Evolutionary conservation across 2,113 vertebrate genomes (phyloP), one percentile per base, ranked within the genome.

Genomic region (Cheilinus undulatus): DNA sequence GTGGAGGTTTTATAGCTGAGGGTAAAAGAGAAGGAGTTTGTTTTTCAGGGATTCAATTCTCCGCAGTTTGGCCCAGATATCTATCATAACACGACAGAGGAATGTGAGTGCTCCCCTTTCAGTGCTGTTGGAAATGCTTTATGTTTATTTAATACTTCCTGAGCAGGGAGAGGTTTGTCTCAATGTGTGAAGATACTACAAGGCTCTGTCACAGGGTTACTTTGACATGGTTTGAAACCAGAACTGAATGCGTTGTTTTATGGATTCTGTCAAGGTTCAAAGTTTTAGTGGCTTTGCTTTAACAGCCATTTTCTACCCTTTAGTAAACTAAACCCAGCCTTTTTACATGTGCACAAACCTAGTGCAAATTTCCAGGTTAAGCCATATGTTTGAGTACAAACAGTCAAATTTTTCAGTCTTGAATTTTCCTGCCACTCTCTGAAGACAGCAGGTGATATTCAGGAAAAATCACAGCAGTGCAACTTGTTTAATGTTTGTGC

Each of bases 101-200:
- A 88, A 86, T 87, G 79, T 17, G 54, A 82, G 60, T 73, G 71
- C 67, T 73, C 56, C 73, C 62, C 84, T 88, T 70, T 38, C 30
- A 50, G 51, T 49, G 58, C 61, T 81, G 80, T 76, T 53, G 45
- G 46, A 77, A 69, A 83, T 51, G 74, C 61, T 83, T 86, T 69
- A 76, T 90, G 86, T 88, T 89, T 89, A 89, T 88, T 87, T 85
- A 85, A 87, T 85, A 76, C 69, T 85, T 90, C 88, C 87, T 85
- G 87, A 80, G 72, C 74, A 52, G 66, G n/a, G n/a, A 75, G 59
- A 76, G 53, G 66, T 69, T 80, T 76, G 78, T 82, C 32, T 67
- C 22, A 43, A n/a, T 80, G 64, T n/a, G 26, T 54, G 67, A 50
- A 66, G 63, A 70, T 26, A 72, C 32, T 62, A 63, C 59, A 57